Percentiles rank a stretch among this genome's conserved stretches.
phyloP scores from a whole-genome alignment of 2,113 vertebrate genomes.

The Cochlearius cochlearius region DNA sequence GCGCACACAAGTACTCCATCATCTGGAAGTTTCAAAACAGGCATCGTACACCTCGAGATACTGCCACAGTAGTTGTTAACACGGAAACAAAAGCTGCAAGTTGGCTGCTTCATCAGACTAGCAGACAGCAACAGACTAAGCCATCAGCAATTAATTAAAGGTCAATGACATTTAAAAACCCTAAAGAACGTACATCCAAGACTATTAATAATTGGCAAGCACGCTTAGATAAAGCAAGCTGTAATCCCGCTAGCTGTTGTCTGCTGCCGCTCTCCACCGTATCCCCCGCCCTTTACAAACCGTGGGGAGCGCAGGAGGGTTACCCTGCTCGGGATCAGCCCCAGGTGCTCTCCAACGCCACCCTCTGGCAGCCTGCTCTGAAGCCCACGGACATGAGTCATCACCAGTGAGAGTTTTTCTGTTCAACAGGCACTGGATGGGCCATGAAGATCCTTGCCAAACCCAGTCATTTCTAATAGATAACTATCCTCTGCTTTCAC shows the following conservation, averaged over 20 bases:
- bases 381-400: background rate
- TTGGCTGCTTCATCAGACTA: background rate
- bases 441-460: background rate
- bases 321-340: background rate
- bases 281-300: background rate
- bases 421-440: background rate
- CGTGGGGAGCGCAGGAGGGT: rapidly evolving
- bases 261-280: background rate
- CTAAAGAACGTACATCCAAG: background rate
- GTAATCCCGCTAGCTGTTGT: background rate
- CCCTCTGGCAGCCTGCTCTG: background rate
- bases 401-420: background rate
- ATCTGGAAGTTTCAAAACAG: background rate
- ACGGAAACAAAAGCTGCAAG: background rate
- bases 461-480: background rate
- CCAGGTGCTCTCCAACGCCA: rapidly evolving
- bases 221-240: background rate
- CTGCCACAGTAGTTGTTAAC: background rate
- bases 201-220: background rate
- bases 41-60: rapidly evolving
- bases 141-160: background rate
- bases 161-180: background rate
- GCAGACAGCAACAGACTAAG: background rate
- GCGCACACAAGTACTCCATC: background rate
- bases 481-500: background rate